Base-by-base conservation (phyloP, 2,113 vertebrate species). In the Neoarius graeffei region DNA sequence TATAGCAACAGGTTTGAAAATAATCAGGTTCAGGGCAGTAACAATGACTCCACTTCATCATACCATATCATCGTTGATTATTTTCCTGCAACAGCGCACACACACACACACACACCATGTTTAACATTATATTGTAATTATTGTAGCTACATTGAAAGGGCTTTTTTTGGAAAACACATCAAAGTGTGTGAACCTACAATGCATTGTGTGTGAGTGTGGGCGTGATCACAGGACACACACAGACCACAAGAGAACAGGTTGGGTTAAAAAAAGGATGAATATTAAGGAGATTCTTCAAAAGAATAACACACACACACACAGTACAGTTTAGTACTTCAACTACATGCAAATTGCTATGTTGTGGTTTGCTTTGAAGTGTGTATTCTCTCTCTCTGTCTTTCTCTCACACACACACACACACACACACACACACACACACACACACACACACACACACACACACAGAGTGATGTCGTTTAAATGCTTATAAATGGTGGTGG, bases 371-470 rank as follows among this genome's bases (percentile, higher is more conserved):
- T 48, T 74, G 73, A 76, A 23, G 42, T 76, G 7, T 50, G 2
- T 42, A 1, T 0, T 17, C 30, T 17, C 14, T 15, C 15, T 17
- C 66, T 67, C 67, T 71, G 27, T 35, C 67, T 35, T 27, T 71
- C 67, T 35, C 67, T 17, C 57, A 79, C 42, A n/a, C 50, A 56
- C n/a, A 25, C 56, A 74, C 71, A 62, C 57, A 48, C n/a, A 42
- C 48, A 64, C 82, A 88, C 90, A 87, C 86, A 77, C 48, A 80
- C 54, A 54, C 57, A 79, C 42, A n/a, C 50, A 56, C n/a, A 25
- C 56, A 74, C 71, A 62, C 56, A 42, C n/a, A 42, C 48, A 64
- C 82, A 88, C 90, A 87, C 86, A 77, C 48, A 80, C 54, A 54
- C 80, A 73, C 30, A 27, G 20, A 7, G 80, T 25, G n/a, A 48